Conservation (phyloP, 2,888 invertebrate genomes). For the Cataglyphis cursor region DNA sequence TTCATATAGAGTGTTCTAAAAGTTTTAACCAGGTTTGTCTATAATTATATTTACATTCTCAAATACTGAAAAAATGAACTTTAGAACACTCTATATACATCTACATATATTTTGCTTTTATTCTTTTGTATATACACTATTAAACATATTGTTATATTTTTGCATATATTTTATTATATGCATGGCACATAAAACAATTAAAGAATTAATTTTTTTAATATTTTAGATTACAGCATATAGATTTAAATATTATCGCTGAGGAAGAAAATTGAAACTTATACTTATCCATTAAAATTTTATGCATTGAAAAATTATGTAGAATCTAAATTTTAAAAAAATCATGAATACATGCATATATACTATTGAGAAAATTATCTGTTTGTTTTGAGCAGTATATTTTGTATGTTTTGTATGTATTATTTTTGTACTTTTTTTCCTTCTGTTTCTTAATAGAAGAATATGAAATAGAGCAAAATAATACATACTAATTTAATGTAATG, state of each 20-base stretch:
- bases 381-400: neutral
- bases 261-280: neutral
- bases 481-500: neutral
- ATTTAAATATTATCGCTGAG: neutral
- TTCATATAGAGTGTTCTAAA: neutral
- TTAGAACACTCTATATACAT: neutral
- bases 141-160: neutral
- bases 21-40: neutral
- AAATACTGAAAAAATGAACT: neutral
- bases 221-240: neutral
- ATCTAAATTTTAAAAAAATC: neutral
- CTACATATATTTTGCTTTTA: neutral
- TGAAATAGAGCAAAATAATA: neutral
- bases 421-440: neutral
- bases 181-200: constrained; percentile 7
- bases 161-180: neutral
- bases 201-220: neutral
- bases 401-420: constrained; percentile 14
- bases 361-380: neutral
- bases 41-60: neutral
- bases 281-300: neutral
- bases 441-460: neutral
- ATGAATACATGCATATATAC: neutral
- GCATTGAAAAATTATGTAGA: neutral
- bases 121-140: neutral